Evolutionary conservation across 2,888 invertebrate genomes (phyloP), one percentile per base, ranked within the genome.

Genomic region (Lithophane semibrunnea): DNA sequence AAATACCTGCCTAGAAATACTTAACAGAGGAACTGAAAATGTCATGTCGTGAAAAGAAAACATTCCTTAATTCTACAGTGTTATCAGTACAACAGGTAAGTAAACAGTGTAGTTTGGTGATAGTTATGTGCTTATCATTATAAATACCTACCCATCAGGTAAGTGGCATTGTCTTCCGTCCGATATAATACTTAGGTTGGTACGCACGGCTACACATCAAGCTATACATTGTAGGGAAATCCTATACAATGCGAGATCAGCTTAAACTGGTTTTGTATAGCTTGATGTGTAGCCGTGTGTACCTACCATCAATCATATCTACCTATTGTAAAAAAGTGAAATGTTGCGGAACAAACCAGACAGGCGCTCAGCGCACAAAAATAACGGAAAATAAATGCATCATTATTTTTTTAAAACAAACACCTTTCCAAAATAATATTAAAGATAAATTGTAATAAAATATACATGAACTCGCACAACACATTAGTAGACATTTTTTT

Each of bases 111-210:
- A 42, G 13, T 77, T 77, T 13, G 16, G 8, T 63, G 61, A 56
- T 56, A 68, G 12, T 21, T 12, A 29, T 52, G 9, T 24, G 5
- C 16, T 67, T 79, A 61, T 24, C 60, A 63, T 49, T 47, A 42
- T 4, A 8, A 54, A 18, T 29, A 54, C 29, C 49, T 74, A 44
- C 18, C 42, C 21, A 12, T 37, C 37, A 56, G 56, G 42, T 64
- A 49, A 79, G 44, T 65, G 56, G 10, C 58, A 52, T 64, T 52
- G 52, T 65, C 37, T 64, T 24, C 12, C 29, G n/a, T 21, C 56
- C 37, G 21, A 7, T 79, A 12, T 18, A 29, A 3, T 24, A 29
- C 3, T 7, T n/a, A 44, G 21, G 5, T 37, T 37, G 37, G 2
- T n/a, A n/a, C n/a, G n/a, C n/a, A n/a, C n/a, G n/a, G n/a, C n/a